These are phyloP conservation scores for Hemiprocne comata DNA, from an alignment of 2,113 vertebrate species.

Conservation along the genomic window DNA sequence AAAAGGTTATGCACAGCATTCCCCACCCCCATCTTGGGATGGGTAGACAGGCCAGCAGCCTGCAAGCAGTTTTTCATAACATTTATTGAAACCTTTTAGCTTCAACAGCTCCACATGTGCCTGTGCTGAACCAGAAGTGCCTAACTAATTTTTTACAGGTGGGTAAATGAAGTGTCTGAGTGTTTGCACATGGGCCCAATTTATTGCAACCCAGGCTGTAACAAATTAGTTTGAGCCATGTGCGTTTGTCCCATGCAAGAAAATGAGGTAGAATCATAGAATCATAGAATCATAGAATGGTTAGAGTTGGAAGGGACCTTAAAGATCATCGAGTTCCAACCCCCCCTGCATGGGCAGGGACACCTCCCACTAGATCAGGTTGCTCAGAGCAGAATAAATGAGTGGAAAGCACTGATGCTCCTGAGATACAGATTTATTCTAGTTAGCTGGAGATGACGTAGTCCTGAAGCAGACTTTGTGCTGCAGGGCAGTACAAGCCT, in stretches of 20 bases:
- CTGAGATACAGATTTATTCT: not conserved
- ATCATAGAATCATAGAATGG: no score
- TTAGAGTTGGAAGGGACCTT: no score
- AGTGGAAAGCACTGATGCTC: not conserved
- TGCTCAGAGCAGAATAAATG: no score
- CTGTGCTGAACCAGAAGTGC: not conserved
- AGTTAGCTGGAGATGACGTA: not conserved
- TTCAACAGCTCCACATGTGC: not conserved
- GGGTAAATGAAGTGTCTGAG: not conserved
- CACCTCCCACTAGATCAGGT: no score
- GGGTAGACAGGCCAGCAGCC: not conserved
- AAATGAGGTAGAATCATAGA: not conserved
- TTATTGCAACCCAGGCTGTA: not conserved
- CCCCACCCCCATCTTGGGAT: not conserved
- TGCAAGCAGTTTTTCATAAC: not conserved
- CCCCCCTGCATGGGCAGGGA: no score
- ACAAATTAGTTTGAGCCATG: not conserved
- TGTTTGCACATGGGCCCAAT: not conserved
- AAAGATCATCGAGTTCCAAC: no score
- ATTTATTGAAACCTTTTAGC: not conserved
- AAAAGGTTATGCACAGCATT: not conserved
- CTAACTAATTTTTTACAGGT: not conserved
- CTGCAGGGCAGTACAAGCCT: not conserved
- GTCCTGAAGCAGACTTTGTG: not conserved
- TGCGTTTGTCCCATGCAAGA: not conserved